Conservation (phyloP, 2,113 vertebrate genomes). For the Raja brachyura region DNA sequence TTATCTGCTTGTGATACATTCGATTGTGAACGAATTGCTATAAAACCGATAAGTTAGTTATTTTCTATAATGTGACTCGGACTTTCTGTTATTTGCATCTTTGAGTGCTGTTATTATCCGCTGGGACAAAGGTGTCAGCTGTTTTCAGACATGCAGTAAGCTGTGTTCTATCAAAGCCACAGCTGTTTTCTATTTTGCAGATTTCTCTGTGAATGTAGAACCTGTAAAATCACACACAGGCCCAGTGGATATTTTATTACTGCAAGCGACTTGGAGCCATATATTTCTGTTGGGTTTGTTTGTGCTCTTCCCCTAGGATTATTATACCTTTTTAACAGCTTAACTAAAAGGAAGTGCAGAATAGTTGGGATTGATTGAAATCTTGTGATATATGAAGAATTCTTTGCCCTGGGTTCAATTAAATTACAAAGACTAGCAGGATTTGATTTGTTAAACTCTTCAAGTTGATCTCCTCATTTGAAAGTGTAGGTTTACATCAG, state of each 20-base stretch:
- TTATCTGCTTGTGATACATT: neutral
- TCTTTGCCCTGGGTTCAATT: neutral
- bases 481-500: neutral
- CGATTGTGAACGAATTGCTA: neutral
- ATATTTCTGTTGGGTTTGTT: neutral
- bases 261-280: neutral
- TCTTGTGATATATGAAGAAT: neutral
- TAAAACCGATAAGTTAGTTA: neutral
- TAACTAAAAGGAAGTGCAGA: neutral
- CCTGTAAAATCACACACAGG: neutral
- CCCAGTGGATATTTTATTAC: neutral
- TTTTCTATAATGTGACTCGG: neutral
- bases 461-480: neutral
- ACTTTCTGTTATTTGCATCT: neutral
- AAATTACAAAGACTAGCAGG: neutral
- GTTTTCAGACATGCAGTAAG: neutral
- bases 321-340: neutral
- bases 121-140: slow-evolving; percentile 12
- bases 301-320: neutral
- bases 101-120: neutral
- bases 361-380: neutral
- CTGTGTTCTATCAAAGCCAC: neutral
- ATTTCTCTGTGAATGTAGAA: neutral
- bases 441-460: neutral
- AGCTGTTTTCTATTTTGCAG: slow-evolving; percentile 2